Evolutionary conservation across 2,888 invertebrate genomes (phyloP).

Genomic region (Lysandra coridon): DNA sequence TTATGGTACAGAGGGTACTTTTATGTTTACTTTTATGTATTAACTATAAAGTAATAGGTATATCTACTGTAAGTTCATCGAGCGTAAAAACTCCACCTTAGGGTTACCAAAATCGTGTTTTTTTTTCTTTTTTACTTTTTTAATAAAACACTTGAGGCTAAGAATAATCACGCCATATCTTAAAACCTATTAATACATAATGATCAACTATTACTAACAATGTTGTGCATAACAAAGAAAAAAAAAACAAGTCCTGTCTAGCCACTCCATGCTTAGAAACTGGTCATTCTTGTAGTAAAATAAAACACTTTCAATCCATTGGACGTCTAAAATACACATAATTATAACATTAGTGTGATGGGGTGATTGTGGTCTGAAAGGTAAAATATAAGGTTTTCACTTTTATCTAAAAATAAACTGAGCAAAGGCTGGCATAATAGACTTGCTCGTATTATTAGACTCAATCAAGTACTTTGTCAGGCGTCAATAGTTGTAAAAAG

Average conservation of each 20-base stretch:
- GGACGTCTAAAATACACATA: constrained; percentile 20
- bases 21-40: not conserved
- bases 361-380: constrained; percentile 7
- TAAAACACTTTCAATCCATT: constrained; percentile 6
- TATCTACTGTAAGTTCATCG: not conserved
- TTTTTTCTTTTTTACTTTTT: not conserved
- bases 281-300: constrained; percentile 4
- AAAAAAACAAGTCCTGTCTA: constrained; percentile 10
- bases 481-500: not conserved
- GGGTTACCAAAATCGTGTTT: not conserved
- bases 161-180: not conserved
- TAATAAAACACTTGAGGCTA: not conserved
- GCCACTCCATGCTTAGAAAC: constrained; percentile 19
- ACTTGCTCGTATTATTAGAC: not conserved
- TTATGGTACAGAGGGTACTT: not conserved
- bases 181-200: not conserved
- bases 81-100: constrained; percentile 10
- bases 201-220: not conserved
- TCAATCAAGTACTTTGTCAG: constrained; percentile 5
- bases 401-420: constrained; percentile 16
- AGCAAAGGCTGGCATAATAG: constrained; percentile 6
- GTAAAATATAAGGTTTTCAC: constrained; percentile 22
- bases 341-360: constrained; percentile 15
- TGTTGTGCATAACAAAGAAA: not conserved
- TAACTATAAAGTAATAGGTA: not conserved